Evolutionary conservation across 1,140 invertebrate species (phyloP).

Genomic region (Leguminivora glycinivorella): DNA sequence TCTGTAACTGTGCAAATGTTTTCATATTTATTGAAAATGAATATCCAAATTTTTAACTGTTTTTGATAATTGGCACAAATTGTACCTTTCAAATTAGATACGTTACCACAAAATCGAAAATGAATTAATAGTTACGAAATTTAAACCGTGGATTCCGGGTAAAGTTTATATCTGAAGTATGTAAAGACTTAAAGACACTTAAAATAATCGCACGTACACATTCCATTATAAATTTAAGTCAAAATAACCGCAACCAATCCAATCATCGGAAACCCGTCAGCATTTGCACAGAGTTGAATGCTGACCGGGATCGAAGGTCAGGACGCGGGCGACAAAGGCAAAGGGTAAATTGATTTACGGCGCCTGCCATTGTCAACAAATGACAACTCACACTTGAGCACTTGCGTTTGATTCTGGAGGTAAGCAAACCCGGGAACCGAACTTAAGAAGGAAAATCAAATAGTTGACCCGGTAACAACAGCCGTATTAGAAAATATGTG

Average conservation of each 20-base stretch:
- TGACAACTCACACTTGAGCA: neutral
- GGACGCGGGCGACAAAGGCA: constrained; percentile 1
- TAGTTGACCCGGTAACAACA: no score
- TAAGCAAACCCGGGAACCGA: neutral
- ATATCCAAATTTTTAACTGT: no score
- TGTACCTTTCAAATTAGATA: no score
- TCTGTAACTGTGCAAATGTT: no score
- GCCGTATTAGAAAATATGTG: no score
- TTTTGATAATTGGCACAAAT: no score
- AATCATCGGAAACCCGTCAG: neutral
- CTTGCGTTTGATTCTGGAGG: neutral
- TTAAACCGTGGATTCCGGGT: no score
- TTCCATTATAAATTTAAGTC: neutral
- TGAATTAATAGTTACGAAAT: no score
- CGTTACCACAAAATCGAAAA: no score
- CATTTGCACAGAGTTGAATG: neutral
- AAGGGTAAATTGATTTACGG: constrained; percentile 16
- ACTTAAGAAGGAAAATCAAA: neutral
- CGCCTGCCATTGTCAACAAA: neutral
- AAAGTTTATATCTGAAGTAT: no score
- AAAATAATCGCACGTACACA: neutral
- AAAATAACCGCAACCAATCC: neutral
- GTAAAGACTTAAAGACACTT: no score
- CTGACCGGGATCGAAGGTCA: neutral
- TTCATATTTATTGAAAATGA: no score